Conservation (phyloP, 2,113 vertebrate genomes). For the Hemiscyllium ocellatum region DNA sequence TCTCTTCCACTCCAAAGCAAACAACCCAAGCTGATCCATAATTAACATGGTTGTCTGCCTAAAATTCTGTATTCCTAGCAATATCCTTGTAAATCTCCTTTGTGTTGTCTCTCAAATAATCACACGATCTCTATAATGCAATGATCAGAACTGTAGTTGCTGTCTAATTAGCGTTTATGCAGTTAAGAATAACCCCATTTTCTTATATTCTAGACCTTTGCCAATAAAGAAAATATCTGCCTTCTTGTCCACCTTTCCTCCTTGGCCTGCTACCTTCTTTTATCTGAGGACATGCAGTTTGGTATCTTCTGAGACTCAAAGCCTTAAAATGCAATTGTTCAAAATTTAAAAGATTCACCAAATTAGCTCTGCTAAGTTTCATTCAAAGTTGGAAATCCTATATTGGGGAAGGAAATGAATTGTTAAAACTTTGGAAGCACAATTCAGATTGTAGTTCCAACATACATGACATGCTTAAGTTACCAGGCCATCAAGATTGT, state of each 20-base stretch:
- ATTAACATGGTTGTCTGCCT: neutral
- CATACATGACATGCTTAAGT: neutral
- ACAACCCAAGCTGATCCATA: neutral
- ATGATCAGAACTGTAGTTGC: neutral
- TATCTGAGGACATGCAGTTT: neutral
- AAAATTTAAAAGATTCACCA: neutral
- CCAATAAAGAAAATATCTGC: too few relatives aligned
- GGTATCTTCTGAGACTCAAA: neutral
- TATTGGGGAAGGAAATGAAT: neutral
- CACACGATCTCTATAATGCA: neutral
- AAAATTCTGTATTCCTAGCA: neutral
- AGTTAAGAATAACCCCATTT: neutral
- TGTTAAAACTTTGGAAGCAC: neutral
- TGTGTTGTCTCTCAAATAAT: neutral
- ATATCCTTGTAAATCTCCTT: neutral
- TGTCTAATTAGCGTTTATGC: neutral
- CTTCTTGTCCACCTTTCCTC: too few relatives aligned
- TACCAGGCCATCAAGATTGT: neutral
- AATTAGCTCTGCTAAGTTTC: neutral
- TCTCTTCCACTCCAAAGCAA: neutral
- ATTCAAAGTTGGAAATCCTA: neutral
- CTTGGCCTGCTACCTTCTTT: too few relatives aligned
- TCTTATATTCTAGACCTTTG: too few relatives aligned
- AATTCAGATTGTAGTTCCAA: neutral
- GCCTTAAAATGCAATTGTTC: neutral